Conservation (phyloP, 1,140 invertebrate species). For the Orius laevigatus region DNA sequence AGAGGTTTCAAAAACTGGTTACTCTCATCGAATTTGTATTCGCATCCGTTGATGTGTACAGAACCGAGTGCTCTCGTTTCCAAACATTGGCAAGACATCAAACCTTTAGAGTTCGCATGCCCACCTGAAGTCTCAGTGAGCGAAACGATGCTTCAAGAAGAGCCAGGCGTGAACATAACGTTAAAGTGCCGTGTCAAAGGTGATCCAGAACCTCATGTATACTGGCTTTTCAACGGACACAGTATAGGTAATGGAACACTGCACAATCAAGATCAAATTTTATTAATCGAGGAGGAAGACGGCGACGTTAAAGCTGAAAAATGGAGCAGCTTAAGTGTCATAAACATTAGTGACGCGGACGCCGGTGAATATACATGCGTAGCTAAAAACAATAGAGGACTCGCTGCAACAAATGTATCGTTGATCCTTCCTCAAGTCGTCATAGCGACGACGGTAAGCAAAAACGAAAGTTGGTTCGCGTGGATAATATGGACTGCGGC, state of each 20-base stretch:
- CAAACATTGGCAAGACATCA: conserved; percentile 46
- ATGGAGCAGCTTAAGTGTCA: conserved; percentile 56
- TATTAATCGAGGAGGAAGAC: conserved; percentile 26
- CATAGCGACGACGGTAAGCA: conserved; percentile 41
- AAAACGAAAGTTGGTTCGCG: conserved; percentile 38
- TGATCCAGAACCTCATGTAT: conserved; percentile 65
- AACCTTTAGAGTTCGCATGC: conserved; percentile 53
- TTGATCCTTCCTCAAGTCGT: conserved; percentile 53
- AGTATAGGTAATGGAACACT: conserved; percentile 26
- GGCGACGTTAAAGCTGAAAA: conserved; percentile 28
- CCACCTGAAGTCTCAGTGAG: conserved; percentile 44
- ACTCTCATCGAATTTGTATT: conserved; percentile 46
- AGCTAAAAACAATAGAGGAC: conserved; percentile 55
- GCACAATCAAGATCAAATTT: conserved; percentile 28
- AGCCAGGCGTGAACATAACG: conserved; percentile 55
- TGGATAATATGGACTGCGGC: conserved; percentile 38
- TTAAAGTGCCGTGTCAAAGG: conserved; percentile 64
- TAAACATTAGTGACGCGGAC: conserved; percentile 55
- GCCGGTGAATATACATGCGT: conserved; percentile 66
- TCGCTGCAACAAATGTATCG: conserved; percentile 46
- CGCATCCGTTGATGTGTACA: conserved; percentile 43
- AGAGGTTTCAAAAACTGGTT: conserved; percentile 68
- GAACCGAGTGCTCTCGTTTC: conserved; percentile 39
- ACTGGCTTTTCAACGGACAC: conserved; percentile 57
- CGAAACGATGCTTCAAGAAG: conserved; percentile 44